A percentile compares a stretch with the other conserved stretches of the same genome.
These are phyloP conservation scores for Ferdinandea cuprea DNA, from an alignment of 2,888 invertebrate species.

Conservation along the genomic window DNA sequence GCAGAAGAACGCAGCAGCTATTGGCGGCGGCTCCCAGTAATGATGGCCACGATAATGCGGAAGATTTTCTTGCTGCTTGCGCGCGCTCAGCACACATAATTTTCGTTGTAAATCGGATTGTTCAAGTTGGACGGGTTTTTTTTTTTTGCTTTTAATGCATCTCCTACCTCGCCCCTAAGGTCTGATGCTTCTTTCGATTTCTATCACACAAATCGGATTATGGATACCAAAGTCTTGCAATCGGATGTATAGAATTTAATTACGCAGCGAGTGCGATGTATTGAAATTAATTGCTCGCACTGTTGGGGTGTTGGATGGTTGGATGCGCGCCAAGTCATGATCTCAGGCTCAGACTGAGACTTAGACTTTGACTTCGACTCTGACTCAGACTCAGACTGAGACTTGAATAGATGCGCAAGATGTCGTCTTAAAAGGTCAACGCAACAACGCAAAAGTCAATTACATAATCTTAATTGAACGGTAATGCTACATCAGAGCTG, in stretches of 20 bases:
- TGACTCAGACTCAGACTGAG: constrained; percentile 1
- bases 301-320: constrained; percentile 18
- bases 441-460: constrained; percentile 32
- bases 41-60: constrained; percentile 66
- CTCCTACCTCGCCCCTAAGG: too few relatives aligned
- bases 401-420: constrained; percentile 23
- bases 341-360: constrained; percentile 9
- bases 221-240: constrained; percentile 51
- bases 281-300: constrained; percentile 63
- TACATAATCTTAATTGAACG: constrained; percentile 57
- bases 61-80: constrained; percentile 56
- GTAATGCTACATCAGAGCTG: constrained; percentile 15
- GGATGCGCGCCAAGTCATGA: constrained; percentile 48
- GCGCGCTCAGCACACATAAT: constrained; percentile 48
- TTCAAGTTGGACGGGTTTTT: constrained; percentile 24
- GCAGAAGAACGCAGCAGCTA: neutral
- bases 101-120: constrained; percentile 71
- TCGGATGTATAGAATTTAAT: constrained; percentile 67
- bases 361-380: constrained; percentile 2
- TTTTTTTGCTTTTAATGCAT: neutral
- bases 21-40: constrained; percentile 26
- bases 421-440: constrained; percentile 60
- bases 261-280: constrained; percentile 53
- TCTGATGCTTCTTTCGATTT: constrained; percentile 47
- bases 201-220: constrained; percentile 69